phyloP scores from a whole-genome alignment of 2,888 invertebrate species.

The Sarcophaga rosellei region DNA sequence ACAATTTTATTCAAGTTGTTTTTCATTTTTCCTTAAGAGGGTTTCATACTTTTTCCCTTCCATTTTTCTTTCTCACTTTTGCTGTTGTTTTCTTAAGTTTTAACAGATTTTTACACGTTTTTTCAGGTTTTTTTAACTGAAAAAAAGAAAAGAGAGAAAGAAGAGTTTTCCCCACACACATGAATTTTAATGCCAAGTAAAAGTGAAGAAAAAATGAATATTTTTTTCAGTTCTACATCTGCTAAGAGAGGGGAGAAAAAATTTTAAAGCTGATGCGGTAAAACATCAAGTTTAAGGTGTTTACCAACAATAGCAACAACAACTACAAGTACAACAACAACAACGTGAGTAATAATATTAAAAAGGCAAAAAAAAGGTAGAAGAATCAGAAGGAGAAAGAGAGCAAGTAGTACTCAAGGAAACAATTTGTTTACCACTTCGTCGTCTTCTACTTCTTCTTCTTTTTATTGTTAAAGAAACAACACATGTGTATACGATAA shows the following conservation, averaged over 20 bases:
- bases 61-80: not conserved
- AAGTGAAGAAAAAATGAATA: no score
- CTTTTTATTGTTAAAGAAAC: not conserved
- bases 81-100: conserved; percentile 12
- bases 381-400: not conserved
- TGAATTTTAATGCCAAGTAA: no score
- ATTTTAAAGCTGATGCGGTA: conserved; percentile 8
- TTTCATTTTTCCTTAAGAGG: no score
- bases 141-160: not conserved
- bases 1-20: conserved; percentile 5
- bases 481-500: conserved; percentile 2
- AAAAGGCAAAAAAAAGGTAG: not conserved
- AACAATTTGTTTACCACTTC: conserved; percentile 49
- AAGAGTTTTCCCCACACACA: not conserved
- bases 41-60: not conserved
- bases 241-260: not conserved
- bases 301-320: not conserved
- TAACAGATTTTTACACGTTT: conserved; percentile 1
- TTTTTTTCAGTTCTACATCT: no score
- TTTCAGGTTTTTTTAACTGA: not conserved
- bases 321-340: not conserved
- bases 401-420: conserved; percentile 17
- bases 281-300: conserved; percentile 30
- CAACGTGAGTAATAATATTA: not conserved
- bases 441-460: not conserved